Conservation (phyloP, 2,113 vertebrate genomes). For the Thinocorus orbignyianus region DNA sequence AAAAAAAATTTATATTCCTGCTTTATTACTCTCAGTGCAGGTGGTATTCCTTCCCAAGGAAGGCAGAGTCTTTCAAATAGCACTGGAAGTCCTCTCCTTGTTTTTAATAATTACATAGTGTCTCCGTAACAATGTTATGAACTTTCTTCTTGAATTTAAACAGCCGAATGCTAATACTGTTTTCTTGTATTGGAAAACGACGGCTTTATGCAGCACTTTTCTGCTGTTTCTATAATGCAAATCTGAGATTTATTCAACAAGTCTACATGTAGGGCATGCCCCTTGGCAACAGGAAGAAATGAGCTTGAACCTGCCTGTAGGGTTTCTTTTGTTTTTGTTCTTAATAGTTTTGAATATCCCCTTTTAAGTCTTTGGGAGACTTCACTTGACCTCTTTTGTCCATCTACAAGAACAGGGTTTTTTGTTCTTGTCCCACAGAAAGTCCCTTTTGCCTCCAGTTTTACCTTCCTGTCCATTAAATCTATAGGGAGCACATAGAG, state of each 20-base stretch:
- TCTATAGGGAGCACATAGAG: not conserved
- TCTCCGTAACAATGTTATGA: not conserved
- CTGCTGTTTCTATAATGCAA: not conserved
- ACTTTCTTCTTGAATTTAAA: not conserved
- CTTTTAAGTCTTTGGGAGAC: not conserved
- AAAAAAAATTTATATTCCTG: not conserved
- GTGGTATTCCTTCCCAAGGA: constrained; percentile 46
- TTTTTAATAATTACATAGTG: not conserved
- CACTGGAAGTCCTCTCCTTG: constrained; percentile 37
- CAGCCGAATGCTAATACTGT: not conserved
- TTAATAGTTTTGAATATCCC: not conserved
- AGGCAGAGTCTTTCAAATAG: not conserved
- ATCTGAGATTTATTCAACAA: not conserved
- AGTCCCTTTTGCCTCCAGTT: not conserved
- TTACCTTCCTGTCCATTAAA: not conserved
- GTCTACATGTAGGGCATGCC: not conserved
- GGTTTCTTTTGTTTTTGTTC: not conserved
- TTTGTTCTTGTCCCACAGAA: not conserved
- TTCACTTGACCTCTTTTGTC: not conserved
- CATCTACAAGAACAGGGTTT: not conserved
- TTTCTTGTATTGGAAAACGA: not conserved
- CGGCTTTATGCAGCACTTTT: not conserved
- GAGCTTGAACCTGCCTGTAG: not conserved
- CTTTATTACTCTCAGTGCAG: not conserved
- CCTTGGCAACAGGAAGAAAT: not conserved